Base-by-base conservation (phyloP, 2,113 vertebrate genomes). In the Phodopus roborovskii region DNA sequence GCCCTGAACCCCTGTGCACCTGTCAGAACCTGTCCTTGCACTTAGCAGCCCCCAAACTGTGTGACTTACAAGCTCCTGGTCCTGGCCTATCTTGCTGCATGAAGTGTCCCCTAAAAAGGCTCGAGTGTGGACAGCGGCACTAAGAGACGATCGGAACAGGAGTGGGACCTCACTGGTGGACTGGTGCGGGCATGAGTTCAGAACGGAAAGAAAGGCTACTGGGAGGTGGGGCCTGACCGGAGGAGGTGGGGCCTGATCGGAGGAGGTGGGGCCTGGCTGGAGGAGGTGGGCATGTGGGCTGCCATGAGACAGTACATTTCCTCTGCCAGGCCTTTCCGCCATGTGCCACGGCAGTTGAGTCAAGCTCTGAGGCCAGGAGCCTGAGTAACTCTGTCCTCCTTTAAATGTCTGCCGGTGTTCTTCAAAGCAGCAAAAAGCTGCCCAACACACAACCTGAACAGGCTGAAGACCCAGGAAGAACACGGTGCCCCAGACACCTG, bases 401-500 rank as follows among this genome's bases (percentile, higher is more conserved):
- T 45, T 56, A n/a, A n/a, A n/a, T 30, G 50, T 74, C 56, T 20
- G 58, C 17, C 16, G n/a, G n/a, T 74, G 71, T 12, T 88, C 36
- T 50, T 26, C 42, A 17, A 45, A 50, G 42, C 42, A 64, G 28
- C 30, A 36, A 36, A 78, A 48, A 90, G 39, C 39, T 77, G 39
- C 19, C 53, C 19, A 74, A 39, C 53, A 33, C 50, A 39, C 33
- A 88, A 15, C 15, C 28, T 36, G 88, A 42, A 50, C 7, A 20
- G 22, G 58, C 15, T 16, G 53, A 56, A n/a, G 22, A 39, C 3
- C 58, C 1, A 19, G 5, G 1, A 26, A 56, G 9, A 60, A 71
- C 1, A 1, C 20, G 6, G 7, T 1, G 5, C 13, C 28, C 71
- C n/a, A 12, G 7, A 9, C 3, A 1, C 10, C 87, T 58, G n/a